Base-by-base conservation (phyloP, 2,797 vertebrate species). In the Paratrypauchen microcephalus region DNA sequence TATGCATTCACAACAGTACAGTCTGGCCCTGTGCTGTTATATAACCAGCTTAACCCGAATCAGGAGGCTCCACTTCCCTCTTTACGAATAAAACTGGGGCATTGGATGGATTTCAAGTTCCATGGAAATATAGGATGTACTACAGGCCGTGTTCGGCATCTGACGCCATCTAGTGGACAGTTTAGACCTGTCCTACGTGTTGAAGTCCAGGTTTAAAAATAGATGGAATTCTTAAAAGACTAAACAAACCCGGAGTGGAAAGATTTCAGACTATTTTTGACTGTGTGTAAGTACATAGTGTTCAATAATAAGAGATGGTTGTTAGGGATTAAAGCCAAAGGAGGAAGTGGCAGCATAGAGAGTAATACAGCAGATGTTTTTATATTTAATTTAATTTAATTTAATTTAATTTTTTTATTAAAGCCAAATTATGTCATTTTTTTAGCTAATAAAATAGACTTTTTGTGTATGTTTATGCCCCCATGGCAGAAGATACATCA, bases 131-230 rank as follows among this genome's bases (percentile, higher is more conserved):
- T 70, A 58, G 36, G 23, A 52, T 19, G 1, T 24, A 65, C 41
- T 58, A 26, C 8, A 1, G 26, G 12, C 0, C 5, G 71, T 0
- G 52, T 72, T 56, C 52, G 24, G 70, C 52, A 26, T 73, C 61
- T 81, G 87, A 39, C 28, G 74, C 91, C 93, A 82, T 87, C 92
- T 70, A 56, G 87, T 89, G 92, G 90, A 72, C 50, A 12, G 4
- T 66, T 36, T 50, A 1, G 57, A 8, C 13, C 30, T 66, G n/a
- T 28, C 21, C 52, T 9, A 55, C 21, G 72, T 69, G 39, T 39
- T 19, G 18, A 2, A n/a, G 23, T 36, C 57, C 5, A 7, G 9
- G 28, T 32, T 57, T 28, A 28, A 23, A 23, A 23, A 23, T 23
- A 54, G 52, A 23, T 23, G 48, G 16, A 18, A 50, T 4, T 11